Base-by-base conservation (phyloP, 2,888 invertebrate genomes). In the Drepana falcataria region DNA sequence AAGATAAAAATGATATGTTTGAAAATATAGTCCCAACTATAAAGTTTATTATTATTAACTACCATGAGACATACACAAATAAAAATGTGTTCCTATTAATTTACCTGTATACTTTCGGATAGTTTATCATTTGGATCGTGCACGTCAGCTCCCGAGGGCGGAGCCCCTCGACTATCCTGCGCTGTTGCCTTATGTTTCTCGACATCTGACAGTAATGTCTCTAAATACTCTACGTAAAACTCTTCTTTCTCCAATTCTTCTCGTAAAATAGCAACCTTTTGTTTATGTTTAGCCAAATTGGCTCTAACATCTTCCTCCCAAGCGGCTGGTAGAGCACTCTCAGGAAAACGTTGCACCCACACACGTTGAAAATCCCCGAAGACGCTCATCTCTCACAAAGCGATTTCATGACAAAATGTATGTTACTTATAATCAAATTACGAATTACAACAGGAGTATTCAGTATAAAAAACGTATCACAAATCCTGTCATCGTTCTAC, bases 281-380 rank as follows among this genome's bases (percentile, higher is more conserved):
- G 94, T 92, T 96, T 96, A 92, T 97, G 97, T 87, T 96, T 96
- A 76, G 95, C 94, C 73, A 97, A 93, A 92, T 97, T 97, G 69
- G 96, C 96, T 79, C 96, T 94, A 79, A 97, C 96, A 92, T 97
- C 96, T 91, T 96, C 96, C 86, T 97, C 97, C 97, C 96, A 97
- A 82, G 96, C 96, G 81, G 96, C 96, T 83, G 97, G 97, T 73
- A 97, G 92, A 70, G 96, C 95, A 91, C 96, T 96, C 80, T 96
- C 96, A 69, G 97, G 97, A 93, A 97, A 97, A 79, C 96, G 93
- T 92, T 96, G 95, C 91, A 95, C 94, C 97, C 97, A 97, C 88
- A 97, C 95, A 85, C 96, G 95, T 92, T 96, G 96, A 90, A 97
- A 96, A 92, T 96, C 96, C 81, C 95, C 95, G 86, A 96, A 96